Evolutionary conservation across 2,888 invertebrate genomes (phyloP), one percentile per base, ranked within the genome.

Genomic region (Drosophila demipolita): DNA sequence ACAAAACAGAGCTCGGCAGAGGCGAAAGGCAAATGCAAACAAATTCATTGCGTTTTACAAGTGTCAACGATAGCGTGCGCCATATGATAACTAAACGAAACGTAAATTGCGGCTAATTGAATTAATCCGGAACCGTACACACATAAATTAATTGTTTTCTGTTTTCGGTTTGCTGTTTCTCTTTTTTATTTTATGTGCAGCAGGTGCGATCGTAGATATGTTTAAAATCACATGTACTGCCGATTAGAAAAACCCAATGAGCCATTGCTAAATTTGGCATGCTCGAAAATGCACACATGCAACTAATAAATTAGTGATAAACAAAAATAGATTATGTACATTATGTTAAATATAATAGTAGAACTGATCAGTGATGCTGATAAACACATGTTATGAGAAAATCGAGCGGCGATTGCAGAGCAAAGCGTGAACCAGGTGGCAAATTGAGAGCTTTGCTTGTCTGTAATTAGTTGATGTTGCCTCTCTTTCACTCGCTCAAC

Each of bases 11-110:
- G 29, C 50, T n/a, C 17, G 26, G 29, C 50, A 29, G 33, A 32
- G 60, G 57, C 58, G 53, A 66, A 66, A 61, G 67, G 70, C 55
- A 66, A 66, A 66, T 67, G 67, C 68, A 74, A 78, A 89, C 85
- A 87, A 84, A 89, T 84, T 89, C 82, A 82, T 87, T 87, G 78
- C 78, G 85, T 85, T 89, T 89, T 89, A 82, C 80, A 88, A 82
- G 88, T 88, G 86, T 82, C 85, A 88, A 71, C 70, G 86, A 53
- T 69, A 70, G 82, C 87, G 71, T 80, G 80, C 81, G 58, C 42
- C 72, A 71, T 80, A 78, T 81, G 82, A 86, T 86, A 86, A 90
- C 87, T 75, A 90, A 90, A 81, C 81, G 76, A 79, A 90, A 86
- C 79, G 69, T 79, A 85, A 88, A 88, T 86, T 88, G 77, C 86